Base-by-base conservation (phyloP, 1,140 invertebrate species). In the Aphis gossypii region DNA sequence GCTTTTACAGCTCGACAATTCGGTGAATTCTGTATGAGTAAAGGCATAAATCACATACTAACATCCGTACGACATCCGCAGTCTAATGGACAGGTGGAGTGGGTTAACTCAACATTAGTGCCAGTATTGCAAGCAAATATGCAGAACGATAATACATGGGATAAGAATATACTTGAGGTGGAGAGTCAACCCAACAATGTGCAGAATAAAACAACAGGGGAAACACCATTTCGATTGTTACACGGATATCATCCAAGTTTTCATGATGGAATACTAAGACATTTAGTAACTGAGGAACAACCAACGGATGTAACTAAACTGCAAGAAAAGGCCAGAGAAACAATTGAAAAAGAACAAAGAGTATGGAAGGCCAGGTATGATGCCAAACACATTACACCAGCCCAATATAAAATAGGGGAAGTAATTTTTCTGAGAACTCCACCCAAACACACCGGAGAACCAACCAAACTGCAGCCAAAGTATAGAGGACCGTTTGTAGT, bases 401-500 rank as follows among this genome's bases (percentile, higher is more conserved):
- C 54, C 54, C 54, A 54, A 54, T 54, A 54, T 54, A 54, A 54
- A 54, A 21, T 54, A 54, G 54, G 54, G 54, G 54, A 54, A 54
- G 54, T 54, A 7, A 54, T 54, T 54, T 54, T 54, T 54, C 54
- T 54, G 54, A 54, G 54, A 54, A 54, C 54, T 23, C 54, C 21
- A 54, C 54, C 54, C 54, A 54, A 54, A 54, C 51, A 46, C 23
- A 90, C 54, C 21, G 89, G 89, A 41, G 38, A 90, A 21, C 44
- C 93, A 8, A 68, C 93, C 6, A 93, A 90, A 48, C 41, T 93
- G 25, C 86, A 89, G 76, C 54, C 84, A 23, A 88, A 48, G 30
- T 93, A 44, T 48, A 41, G 87, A 87, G 84, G 93, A 25, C 93
- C 93, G 21, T n/a, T 93, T 35, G 93, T 93, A 51, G 48, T 93